Conservation (phyloP, 2,888 invertebrate genomes). For the Rhyacophila evoluta region DNA sequence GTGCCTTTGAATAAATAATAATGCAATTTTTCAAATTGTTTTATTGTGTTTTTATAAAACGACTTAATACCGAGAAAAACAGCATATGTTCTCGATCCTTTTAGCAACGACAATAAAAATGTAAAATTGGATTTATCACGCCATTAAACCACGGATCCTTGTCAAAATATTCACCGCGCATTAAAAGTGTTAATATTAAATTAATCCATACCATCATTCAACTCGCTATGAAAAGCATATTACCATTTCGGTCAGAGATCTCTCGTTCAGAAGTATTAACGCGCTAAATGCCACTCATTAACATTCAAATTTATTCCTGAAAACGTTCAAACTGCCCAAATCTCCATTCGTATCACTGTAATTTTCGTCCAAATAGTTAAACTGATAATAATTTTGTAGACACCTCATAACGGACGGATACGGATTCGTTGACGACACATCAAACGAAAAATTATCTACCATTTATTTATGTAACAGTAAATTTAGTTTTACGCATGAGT, state of each 20-base stretch:
- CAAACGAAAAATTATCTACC: background rate
- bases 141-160: too few species aligned
- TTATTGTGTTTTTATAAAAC: too few species aligned
- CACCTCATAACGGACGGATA: background rate
- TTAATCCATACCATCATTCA: background rate
- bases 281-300: background rate
- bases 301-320: constrained; percentile 13
- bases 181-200: background rate
- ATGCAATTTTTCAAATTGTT: too few species aligned
- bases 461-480: background rate
- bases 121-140: too few species aligned
- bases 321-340: background rate
- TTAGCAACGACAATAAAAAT: too few species aligned
- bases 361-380: background rate
- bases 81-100: too few species aligned
- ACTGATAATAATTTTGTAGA: background rate
- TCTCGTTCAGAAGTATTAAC: constrained; percentile 1
- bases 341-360: background rate
- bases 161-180: background rate
- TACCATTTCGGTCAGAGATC: background rate
- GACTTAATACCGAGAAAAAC: too few species aligned
- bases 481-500: too few species aligned
- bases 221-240: background rate
- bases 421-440: background rate
- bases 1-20: too few species aligned